Evolutionary conservation across 2,113 vertebrate species (phyloP), one percentile per base, ranked within the genome.

Genomic region (Oryzias woworae): DNA sequence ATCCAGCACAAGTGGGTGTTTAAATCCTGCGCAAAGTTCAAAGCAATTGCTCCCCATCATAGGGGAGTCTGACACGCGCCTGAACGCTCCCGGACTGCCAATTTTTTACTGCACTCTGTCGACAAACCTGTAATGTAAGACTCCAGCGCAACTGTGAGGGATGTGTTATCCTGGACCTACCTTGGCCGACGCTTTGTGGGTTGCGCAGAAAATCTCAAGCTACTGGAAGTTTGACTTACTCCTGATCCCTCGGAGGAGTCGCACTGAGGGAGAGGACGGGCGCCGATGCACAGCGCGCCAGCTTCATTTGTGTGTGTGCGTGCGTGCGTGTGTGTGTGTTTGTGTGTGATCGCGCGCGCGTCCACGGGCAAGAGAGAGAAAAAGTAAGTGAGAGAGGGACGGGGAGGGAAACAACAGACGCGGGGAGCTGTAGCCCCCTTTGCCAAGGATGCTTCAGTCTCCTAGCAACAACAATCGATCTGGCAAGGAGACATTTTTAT

Each of bases 381-480:
- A 51, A 53, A 53, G 64, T 22, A 69, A 22, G 63, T 20, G 62
- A 6, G 58, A 26, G 65, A 71, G 71, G 43, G 60, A 61, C 51
- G 57, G 73, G 44, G 76, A 74, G 75, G 52, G 82, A 79, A 82
- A 87, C 84, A 87, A 89, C 85, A 87, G 85, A 85, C 86, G 86
- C 78, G 89, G 75, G 83, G 86, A 84, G 80, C 85, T 86, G 73
- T 85, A 89, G 83, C 83, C 85, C 82, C 80, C 87, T 28, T 88
- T 87, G 89, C 89, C 90, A 86, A 91, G 90, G 92, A 93, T 93
- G 92, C 92, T 92, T 92, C 91, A 91, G 92, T 93, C 89, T 93
- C 92, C 91, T 93, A 93, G 92, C 92, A 93, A 93, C 92, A 92
- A 91, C 90, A 92, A 91, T 91, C 89, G 89, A 91, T 93, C 89